Evolutionary conservation across 2,113 vertebrate species (phyloP), one percentile per base, ranked within the genome.

Genomic region (Antidorcas marsupialis): DNA sequence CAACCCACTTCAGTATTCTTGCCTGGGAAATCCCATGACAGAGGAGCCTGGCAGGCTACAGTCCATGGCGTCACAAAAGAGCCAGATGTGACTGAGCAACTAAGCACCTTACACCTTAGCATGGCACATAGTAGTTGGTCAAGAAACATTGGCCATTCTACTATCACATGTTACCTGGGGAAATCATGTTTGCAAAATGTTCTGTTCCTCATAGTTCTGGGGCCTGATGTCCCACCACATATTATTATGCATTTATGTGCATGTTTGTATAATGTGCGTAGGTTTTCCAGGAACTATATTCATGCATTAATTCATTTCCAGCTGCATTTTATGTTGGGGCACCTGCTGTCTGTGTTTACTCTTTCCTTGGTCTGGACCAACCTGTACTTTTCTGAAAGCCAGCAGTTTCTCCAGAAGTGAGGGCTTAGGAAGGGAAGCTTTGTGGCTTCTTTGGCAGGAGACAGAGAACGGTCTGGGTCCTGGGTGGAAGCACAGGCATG

Each of bases 281-380:
- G 83, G 16, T 93, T 96, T 93, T 79, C 39, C 57, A 96, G 87
- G 89, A 95, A 93, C 25, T 93, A 3, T 45, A 55, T 84, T 97
- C 79, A 84, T 36, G 87, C 30, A 83, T 96, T 87, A 64, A 97
- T 94, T 95, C 43, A 92, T 93, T 95, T 89, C 71, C 87, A 97
- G 55, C 17, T 91, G 30, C 13, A 55, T 87, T 96, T 96, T 76
- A 74, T 93, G 79, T 79, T 30, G 33, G 7, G 87, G 7, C n/a
- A 92, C 76, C 71, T 90, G 83, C 76, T 85, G 25, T 95, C 62
- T 79, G 7, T 95, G 60, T 96, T 96, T 94, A 79, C 50, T 84
- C 39, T 81, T 95, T 83, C 79, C 19, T 87, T 95, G 85, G 19
- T 96, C 53, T 81, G 87, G n/a, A 79, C 39, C 76, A 96, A 93